Evolutionary conservation across 2,113 vertebrate genomes (phyloP), one percentile per base, ranked within the genome.

Genomic region (Vulpes lagopus): DNA sequence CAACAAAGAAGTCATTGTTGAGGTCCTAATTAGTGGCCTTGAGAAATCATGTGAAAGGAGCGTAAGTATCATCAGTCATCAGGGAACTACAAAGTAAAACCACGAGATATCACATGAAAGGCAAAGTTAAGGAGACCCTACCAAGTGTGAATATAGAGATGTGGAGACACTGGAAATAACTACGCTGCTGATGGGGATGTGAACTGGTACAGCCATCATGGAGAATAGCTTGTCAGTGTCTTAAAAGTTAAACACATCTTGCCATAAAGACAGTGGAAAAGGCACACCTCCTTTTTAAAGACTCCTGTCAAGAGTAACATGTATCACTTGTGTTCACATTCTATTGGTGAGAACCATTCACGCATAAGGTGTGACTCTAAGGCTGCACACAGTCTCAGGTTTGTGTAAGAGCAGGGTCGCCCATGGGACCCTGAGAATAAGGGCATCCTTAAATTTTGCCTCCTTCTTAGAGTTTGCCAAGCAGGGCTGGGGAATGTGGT

Each of bases 401-500:
- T 30, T 27, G 11, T 19, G 0, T 62, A 30, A 90, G 4, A n/a
- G 1, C 32, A 60, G 17, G 2, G 15, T 51, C 2, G 15, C 12
- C 51, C 59, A 23, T 1, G 84, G 59, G 32, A 82, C 30, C 10
- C 9, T 25, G 53, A 84, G 49, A 78, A 16, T 71, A 38, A 65
- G 20, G 10, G 15, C 14, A 2, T 43, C 25, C 51, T 92, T 43
- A 73, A 35, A 83, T 9, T 32, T 27, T 38, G 14, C 16, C 11
- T 57, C 12, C 4, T 3, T 5, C 12, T 80, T 80, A 11, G 6
- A 16, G 2, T 30, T 55, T 27, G 1, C 25, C 20, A 27, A 5
- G 38, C 5, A 3, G 0, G 20, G 0, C 3, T 35, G 53, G 32
- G 8, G 53, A 76, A 49, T 35, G 0, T 23, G 23, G n/a, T 23